phyloP scores from a whole-genome alignment of 1,140 invertebrate genomes.

The Whitmania pigra region DNA sequence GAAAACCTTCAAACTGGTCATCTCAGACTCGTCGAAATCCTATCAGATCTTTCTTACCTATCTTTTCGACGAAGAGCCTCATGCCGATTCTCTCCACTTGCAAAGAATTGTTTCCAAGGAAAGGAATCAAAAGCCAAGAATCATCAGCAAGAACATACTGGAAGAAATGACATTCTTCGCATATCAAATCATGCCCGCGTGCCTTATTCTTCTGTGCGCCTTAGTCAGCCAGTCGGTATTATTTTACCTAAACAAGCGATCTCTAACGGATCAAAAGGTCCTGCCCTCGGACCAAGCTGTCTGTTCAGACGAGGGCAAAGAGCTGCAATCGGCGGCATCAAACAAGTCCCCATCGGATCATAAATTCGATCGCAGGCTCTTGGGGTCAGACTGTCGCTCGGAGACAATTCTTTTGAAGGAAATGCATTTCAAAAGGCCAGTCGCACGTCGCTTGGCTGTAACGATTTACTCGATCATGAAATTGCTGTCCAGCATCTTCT shows the following conservation, averaged over 20 bases:
- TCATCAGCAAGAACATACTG: too few species aligned
- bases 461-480: not conserved
- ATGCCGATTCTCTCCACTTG: too few species aligned
- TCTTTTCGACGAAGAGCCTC: not conserved
- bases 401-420: too few species aligned
- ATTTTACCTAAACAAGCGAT: not conserved
- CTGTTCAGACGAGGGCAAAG: not conserved
- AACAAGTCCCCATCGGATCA: not conserved
- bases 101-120: too few species aligned
- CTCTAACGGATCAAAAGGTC: too few species aligned
- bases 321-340: not conserved
- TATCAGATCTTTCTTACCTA: constrained; percentile 15
- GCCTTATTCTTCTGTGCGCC: constrained; percentile 10
- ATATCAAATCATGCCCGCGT: constrained; percentile 5
- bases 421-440: too few species aligned
- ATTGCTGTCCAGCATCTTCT: constrained; percentile 4
- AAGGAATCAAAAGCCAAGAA: too few species aligned
- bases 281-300: not conserved
- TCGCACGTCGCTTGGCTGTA: too few species aligned
- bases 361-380: too few species aligned
- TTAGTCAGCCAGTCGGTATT: not conserved
- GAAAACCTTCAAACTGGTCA: constrained; percentile 20
- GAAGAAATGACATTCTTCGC: not conserved
- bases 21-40: constrained; percentile 15
- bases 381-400: too few species aligned